Percentiles rank a stretch among this genome's conserved stretches.
Evolutionary conservation across 2,888 invertebrate genomes (phyloP).

Genomic region (Apamea anceps): DNA sequence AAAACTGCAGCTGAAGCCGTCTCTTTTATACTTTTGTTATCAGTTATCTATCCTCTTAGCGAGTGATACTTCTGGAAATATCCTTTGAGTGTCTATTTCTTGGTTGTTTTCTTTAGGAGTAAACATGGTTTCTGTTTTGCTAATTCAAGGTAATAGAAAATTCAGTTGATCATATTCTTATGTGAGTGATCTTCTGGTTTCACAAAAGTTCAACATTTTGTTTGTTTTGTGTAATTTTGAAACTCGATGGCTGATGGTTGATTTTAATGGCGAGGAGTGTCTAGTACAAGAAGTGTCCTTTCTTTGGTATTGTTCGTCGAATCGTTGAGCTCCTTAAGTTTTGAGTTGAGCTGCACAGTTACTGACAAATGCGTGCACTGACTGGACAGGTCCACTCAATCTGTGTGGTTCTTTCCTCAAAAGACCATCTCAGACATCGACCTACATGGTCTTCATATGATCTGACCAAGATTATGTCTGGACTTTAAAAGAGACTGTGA

Average conservation of each 20-base stretch:
- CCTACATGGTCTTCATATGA: too few species aligned
- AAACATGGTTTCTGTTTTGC: neutral
- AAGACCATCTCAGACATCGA: too few species aligned
- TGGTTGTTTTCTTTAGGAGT: slow-evolving; percentile 7
- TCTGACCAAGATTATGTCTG: too few species aligned
- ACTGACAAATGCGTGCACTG: too few species aligned
- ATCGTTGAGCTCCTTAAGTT: too few species aligned
- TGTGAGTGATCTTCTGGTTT: neutral
- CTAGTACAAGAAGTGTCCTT: too few species aligned
- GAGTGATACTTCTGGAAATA: slow-evolving; percentile 14
- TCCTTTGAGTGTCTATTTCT: neutral
- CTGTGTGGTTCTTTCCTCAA: too few species aligned
- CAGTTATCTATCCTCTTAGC: slow-evolving; percentile 36
- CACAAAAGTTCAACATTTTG: neutral
- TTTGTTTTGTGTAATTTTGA: neutral
- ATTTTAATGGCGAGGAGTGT: neutral
- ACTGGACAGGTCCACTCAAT: too few species aligned
- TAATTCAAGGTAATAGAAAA: neutral
- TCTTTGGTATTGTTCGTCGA: too few species aligned
- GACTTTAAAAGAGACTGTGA: too few species aligned
- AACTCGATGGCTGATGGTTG: neutral
- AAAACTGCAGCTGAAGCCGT: slow-evolving; percentile 57
- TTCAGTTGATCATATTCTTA: neutral
- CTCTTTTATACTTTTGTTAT: slow-evolving; percentile 39
- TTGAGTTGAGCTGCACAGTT: too few species aligned